Evolutionary conservation across 1,140 invertebrate genomes (phyloP).

Genomic region (Leptestheria dahalacensis): DNA sequence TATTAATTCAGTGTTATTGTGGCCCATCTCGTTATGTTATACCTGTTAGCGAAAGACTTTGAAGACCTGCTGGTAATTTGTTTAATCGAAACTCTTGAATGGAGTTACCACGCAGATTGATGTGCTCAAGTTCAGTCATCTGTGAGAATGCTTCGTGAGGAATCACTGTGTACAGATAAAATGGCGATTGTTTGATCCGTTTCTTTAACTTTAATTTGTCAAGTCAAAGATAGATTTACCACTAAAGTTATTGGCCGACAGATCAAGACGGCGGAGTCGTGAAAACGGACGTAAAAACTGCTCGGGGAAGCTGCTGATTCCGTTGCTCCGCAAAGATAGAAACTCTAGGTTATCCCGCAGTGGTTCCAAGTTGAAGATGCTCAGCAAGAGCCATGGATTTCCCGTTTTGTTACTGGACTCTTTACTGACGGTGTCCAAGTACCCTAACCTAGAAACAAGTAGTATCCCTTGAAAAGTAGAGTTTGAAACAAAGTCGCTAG

Average conservation of each 20-base stretch:
- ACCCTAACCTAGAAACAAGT: too few species aligned
- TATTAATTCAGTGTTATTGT: background rate
- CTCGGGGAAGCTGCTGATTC: conserved; percentile 16
- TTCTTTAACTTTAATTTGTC: background rate
- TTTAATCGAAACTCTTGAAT: conserved; percentile 17
- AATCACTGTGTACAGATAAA: conserved; percentile 13
- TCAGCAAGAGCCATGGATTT: conserved; percentile 10
- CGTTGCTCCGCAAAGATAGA: conserved; percentile 17
- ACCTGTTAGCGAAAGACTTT: background rate
- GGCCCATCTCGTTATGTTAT: background rate
- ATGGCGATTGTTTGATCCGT: background rate
- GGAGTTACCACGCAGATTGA: conserved; percentile 26
- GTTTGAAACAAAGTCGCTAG: background rate
- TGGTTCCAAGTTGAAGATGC: conserved; percentile 17
- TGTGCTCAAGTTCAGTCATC: conserved; percentile 21
- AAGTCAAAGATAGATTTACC: conserved; percentile 2
- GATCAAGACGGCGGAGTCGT: conserved; percentile 15
- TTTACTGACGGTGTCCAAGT: conserved; percentile 7
- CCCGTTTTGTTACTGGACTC: background rate
- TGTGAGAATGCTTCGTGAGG: conserved; percentile 17
- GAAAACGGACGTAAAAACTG: conserved; percentile 17
- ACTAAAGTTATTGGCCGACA: conserved; percentile 9
- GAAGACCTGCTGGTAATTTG: background rate
- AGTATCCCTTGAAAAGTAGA: background rate
- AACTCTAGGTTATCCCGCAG: conserved; percentile 17